These are phyloP conservation scores for Agriopis leucophaearia DNA, from an alignment of 2,888 invertebrate genomes.

Conservation along the genomic window DNA sequence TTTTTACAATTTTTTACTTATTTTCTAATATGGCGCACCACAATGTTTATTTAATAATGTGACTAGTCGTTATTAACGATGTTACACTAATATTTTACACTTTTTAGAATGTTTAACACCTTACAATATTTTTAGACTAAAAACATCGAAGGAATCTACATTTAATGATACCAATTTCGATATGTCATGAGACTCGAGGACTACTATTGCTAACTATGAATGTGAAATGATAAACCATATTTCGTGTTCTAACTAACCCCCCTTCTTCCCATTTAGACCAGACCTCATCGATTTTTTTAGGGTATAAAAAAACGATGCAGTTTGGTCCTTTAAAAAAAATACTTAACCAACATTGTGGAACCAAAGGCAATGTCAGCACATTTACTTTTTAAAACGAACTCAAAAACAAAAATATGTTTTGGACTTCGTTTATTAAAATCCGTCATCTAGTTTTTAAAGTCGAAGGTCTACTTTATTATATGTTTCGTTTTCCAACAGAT, in stretches of 20 bases:
- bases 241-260: constrained; percentile 27
- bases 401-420: background rate
- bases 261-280: constrained; percentile 8
- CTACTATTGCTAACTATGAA: constrained; percentile 42
- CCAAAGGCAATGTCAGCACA: constrained; percentile 21
- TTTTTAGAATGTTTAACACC: constrained; percentile 36
- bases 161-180: constrained; percentile 50
- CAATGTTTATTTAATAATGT: constrained; percentile 48
- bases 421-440: background rate
- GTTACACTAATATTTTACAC: constrained; percentile 41
- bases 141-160: constrained; percentile 62
- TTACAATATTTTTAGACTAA: constrained; percentile 57
- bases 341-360: constrained; percentile 13
- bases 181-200: constrained; percentile 62
- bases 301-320: constrained; percentile 9
- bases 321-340: background rate
- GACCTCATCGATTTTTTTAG: constrained; percentile 8
- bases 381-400: background rate
- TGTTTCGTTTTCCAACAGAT: background rate
- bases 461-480: too few relatives aligned
- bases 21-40: constrained; percentile 64
- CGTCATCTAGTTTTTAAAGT: too few relatives aligned
- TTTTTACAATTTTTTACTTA: constrained; percentile 49
- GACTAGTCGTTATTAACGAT: constrained; percentile 53
- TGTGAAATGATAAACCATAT: constrained; percentile 32